Conservation (phyloP, 2,888 invertebrate genomes). For the Gortyna flavago region DNA sequence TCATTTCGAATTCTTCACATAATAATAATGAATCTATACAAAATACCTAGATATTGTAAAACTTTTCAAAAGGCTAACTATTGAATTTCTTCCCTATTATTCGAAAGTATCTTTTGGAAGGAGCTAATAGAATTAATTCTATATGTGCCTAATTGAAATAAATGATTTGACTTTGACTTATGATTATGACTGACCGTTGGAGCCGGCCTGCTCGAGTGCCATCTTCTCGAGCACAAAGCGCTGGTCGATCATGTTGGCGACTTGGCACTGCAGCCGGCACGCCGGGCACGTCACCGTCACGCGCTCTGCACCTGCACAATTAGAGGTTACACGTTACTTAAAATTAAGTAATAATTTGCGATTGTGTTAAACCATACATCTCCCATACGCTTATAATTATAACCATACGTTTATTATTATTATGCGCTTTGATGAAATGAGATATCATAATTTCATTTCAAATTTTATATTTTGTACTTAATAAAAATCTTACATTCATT, state of each 20-base stretch:
- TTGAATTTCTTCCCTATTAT: neutral
- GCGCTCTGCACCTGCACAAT: slow-evolving; percentile 80
- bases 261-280: slow-evolving; percentile 93
- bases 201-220: slow-evolving; percentile 84
- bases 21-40: neutral
- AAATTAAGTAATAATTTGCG: neutral
- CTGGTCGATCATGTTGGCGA: slow-evolving; percentile 94
- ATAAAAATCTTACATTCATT: neutral
- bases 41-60: neutral
- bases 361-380: neutral
- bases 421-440: neutral
- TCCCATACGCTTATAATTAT: neutral
- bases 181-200: slow-evolving; percentile 68
- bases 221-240: slow-evolving; percentile 94
- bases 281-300: slow-evolving; percentile 91
- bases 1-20: no score
- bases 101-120: neutral
- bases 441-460: neutral
- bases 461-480: neutral
- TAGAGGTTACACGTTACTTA: no score
- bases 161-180: neutral
- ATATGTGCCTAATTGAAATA: neutral
- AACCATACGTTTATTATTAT: no score
- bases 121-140: neutral
- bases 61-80: neutral